These are phyloP conservation scores for Scaptodrosophila latifasciaeformis DNA, from an alignment of 2,888 invertebrate genomes.

Conservation along the genomic window DNA sequence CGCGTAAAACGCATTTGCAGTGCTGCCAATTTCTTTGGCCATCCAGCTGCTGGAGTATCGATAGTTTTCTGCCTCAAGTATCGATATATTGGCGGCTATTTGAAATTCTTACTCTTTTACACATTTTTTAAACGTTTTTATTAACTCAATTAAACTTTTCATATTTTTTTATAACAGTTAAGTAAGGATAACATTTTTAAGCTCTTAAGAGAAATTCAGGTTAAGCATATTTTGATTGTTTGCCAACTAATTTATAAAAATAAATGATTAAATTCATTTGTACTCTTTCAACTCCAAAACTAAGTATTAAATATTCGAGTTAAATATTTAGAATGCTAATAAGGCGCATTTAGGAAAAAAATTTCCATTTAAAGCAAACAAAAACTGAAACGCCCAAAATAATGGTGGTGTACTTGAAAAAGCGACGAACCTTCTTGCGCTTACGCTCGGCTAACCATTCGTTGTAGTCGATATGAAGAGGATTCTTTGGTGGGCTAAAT, in stretches of 20 bases:
- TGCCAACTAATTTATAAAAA: conserved; percentile 7
- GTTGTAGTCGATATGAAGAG: conserved; percentile 70
- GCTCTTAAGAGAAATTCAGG: conserved; percentile 11
- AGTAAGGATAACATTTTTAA: conserved; percentile 16
- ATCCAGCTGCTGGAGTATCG: no score
- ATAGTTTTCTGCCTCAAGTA: no score
- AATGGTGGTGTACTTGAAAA: conserved; percentile 70
- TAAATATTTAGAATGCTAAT: no score
- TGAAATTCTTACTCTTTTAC: no score
- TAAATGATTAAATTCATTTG: background rate
- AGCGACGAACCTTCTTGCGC: conserved; percentile 55
- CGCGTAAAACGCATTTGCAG: no score
- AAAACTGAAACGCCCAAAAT: conserved; percentile 69
- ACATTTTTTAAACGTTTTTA: no score
- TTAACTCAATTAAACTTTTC: conserved; percentile 23
- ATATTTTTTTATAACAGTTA: conserved; percentile 35
- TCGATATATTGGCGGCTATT: no score
- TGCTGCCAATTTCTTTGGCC: no score
- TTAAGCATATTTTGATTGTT: background rate
- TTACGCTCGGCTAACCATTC: conserved; percentile 65
- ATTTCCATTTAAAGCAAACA: conserved; percentile 68
- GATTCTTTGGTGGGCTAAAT: conserved; percentile 69
- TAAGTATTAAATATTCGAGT: no score
- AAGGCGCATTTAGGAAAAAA: conserved; percentile 51
- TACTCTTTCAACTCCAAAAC: no score